These are phyloP conservation scores for Coreius guichenoti DNA, from an alignment of 2,797 vertebrate genomes.

Conservation along the genomic window DNA sequence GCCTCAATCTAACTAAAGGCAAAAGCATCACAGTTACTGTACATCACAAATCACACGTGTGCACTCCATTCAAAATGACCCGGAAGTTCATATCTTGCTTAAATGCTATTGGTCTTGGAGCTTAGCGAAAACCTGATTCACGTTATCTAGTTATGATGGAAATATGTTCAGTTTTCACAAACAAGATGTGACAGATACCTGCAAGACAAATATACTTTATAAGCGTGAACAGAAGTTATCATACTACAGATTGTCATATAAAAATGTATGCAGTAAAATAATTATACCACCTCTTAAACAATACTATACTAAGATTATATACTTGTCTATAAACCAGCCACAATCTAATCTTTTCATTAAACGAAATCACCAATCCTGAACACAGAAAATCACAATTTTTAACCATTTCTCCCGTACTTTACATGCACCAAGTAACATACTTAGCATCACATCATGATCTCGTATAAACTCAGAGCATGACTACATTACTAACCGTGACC, in stretches of 20 bases:
- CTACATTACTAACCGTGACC: slow-evolving; percentile 30
- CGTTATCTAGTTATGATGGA: not conserved
- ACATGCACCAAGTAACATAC: not conserved
- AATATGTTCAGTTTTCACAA: not conserved
- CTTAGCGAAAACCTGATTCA: not conserved
- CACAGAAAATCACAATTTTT: not conserved
- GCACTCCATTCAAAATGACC: slow-evolving; percentile 9
- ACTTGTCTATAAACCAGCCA: not conserved
- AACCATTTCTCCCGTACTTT: not conserved
- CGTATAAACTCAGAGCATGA: not conserved
- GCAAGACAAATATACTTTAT: not conserved
- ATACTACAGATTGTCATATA: not conserved
- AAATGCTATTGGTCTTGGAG: slow-evolving; percentile 20
- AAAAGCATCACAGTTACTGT: not conserved
- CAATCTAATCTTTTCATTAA: not conserved
- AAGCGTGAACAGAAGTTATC: not conserved
- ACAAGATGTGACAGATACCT: not conserved
- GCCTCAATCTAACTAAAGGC: not conserved
- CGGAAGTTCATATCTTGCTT: slow-evolving; percentile 25
- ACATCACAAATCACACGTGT: not conserved
- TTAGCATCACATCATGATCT: not conserved
- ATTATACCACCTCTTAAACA: not conserved
- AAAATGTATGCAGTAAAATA: not conserved
- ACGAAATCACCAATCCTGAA: not conserved
- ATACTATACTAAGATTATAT: not conserved